Evolutionary conservation across 92 coral and sea anemone species (phyloP), one percentile per base, ranked within the genome.

Genomic region (Paragorgia papillata): DNA sequence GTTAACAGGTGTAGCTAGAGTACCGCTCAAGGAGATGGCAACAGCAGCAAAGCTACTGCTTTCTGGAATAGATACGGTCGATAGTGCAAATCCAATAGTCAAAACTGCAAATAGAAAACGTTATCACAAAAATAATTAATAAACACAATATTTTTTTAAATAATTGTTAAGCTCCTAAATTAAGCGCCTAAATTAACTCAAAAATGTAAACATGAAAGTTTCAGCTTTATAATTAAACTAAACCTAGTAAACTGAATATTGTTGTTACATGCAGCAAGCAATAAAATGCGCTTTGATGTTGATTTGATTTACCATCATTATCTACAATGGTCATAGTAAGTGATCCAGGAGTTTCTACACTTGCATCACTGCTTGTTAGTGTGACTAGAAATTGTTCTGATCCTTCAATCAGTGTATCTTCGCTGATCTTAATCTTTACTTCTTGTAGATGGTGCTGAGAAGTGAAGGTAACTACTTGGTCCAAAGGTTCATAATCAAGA

Each of bases 381-480:
- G 61, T 68, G 29, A 75, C 83, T n/a, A 40, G 31, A 69, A 83
- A 83, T 19, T 28, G 26, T 43, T 83, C 87, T 13, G 30, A 12
- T 5, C 76, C 50, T 77, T 83, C 87, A 29, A 58, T 19, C 3
- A 67, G 37, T 57, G 57, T 33, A 62, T 83, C 87, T 30, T 83
- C 74, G 29, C 15, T 70, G 31, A 77, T 77, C 18, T 32, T 46
- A 15, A 83, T 32, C 25, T n/a, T 3, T n/a, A 55, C 48, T 10
- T 20, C 34, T 34, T 30, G n/a, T 28, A 53, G 19, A 9, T 9
- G 49, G 5, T 18, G 4, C 2, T 58, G 40, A n/a, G 54, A n/a
- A 34, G 49, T 9, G 25, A 71, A 71, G 14, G 78, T 71, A 20
- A 71, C 32, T 55, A 19, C 51, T 32, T 30, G 15, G 41, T 51